Base-by-base conservation (phyloP, 2,797 vertebrate species). In the Knipowitschia caucasica region DNA sequence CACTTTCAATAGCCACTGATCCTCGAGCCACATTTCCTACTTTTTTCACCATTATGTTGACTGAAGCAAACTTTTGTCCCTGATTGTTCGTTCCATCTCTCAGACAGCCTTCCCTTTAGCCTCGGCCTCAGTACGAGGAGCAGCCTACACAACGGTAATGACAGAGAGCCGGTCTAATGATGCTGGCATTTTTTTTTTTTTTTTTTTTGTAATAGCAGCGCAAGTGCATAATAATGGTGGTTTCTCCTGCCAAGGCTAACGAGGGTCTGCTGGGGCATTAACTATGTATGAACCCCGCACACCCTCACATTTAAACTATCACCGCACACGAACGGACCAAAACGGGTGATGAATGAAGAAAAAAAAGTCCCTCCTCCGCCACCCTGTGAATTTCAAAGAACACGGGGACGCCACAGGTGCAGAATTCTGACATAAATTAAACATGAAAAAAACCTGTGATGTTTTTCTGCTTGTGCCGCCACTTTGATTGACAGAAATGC, bases 361-460 rank as follows among this genome's bases (percentile, higher is more conserved):
- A 42, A 44, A 44, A 44, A 50, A 50, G 4, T 23, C 53, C 45
- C 56, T 34, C 65, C 61, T 56, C 53, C 53, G 3, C 43, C 53
- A 31, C 50, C 50, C 31, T 34, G n/a, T 36, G 24, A 9, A 64
- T 78, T 81, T 77, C 71, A 77, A 82, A 83, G 74, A 75, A 64
- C 59, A 64, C 49, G 50, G 79, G 79, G 73, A 63, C 75, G 71
- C 80, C 77, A 80, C 80, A 86, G 81, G 81, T 86, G 79, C 80
- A 55, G 66, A 77, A 77, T 85, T 85, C 17, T 53, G 2, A 79
- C 81, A 86, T 86, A 80, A 86, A 85, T 86, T 86, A 86, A 81
- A 81, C 84, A 86, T 86, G 78, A 84, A 80, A 80, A 72, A 69
- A 56, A 82, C 69, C 73, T 88, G 80, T 86, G 82, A 85, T 82